A percentile compares a stretch with the other conserved stretches of the same genome.
Conservation (phyloP, 2,797 vertebrate genomes). For the Galagoides demidoff region DNA sequence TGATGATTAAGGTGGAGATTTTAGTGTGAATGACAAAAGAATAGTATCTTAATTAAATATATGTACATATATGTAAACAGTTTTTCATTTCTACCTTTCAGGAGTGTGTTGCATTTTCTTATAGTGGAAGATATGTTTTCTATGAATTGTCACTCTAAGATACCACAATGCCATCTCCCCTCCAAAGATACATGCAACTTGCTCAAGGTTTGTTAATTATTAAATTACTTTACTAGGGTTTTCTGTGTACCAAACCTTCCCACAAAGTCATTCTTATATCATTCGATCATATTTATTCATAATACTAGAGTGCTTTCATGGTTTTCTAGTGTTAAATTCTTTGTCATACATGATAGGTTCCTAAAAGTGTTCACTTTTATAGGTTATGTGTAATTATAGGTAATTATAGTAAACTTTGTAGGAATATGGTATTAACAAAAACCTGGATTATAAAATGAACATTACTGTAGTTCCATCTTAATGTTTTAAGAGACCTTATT, state of each 20-base stretch:
- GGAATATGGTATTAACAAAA: constrained; percentile 77
- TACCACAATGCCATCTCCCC: constrained; percentile 1
- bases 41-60: constrained; percentile 24
- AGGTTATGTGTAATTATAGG: constrained; percentile 15
- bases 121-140: constrained; percentile 50
- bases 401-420: constrained; percentile 75
- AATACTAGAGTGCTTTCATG: not conserved
- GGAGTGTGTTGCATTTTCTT: constrained; percentile 52
- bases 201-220: constrained; percentile 42
- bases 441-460: constrained; percentile 69
- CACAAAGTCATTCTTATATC: not conserved
- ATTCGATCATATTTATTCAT: constrained; percentile 19
- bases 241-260: not conserved
- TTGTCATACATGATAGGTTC: not conserved
- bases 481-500: constrained; percentile 68
- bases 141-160: constrained; percentile 44
- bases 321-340: not conserved
- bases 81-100: constrained; percentile 48
- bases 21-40: not conserved
- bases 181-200: constrained; percentile 33
- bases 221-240: constrained; percentile 2
- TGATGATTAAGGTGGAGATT: not conserved
- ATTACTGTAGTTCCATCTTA: constrained; percentile 64
- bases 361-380: not conserved
- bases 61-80: constrained; percentile 25